Evolutionary conservation across 2,113 vertebrate genomes (phyloP).

Genomic region (Vulpes lagopus): DNA sequence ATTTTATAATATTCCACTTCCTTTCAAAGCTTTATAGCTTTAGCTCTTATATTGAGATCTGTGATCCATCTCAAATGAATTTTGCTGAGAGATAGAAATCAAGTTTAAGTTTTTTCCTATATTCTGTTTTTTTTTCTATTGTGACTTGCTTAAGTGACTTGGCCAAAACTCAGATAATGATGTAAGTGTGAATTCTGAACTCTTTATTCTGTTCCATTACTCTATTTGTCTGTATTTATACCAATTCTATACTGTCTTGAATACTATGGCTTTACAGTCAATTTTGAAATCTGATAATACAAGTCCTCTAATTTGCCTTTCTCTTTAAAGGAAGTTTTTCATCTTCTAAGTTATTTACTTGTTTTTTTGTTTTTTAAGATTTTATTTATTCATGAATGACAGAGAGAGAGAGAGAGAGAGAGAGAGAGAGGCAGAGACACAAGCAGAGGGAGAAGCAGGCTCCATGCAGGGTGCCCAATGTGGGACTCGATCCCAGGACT

Average conservation of each 20-base stretch:
- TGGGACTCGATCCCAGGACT: too few relatives aligned
- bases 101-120: neutral
- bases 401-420: too few relatives aligned
- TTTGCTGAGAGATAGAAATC: conserved; percentile 24
- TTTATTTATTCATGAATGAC: too few relatives aligned
- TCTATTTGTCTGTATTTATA: neutral
- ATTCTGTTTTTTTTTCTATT: neutral
- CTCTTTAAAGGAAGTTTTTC: conserved; percentile 24
- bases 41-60: neutral
- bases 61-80: neutral
- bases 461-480: too few relatives aligned
- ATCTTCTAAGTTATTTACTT: neutral
- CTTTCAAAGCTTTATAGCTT: neutral
- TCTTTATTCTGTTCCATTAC: neutral
- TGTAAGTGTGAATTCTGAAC: neutral
- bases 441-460: too few relatives aligned
- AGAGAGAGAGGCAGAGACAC: too few relatives aligned
- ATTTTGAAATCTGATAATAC: neutral
- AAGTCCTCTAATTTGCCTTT: neutral
- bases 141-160: neutral
- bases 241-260: neutral
- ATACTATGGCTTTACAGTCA: neutral
- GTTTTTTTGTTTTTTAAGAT: too few relatives aligned
- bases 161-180: neutral
- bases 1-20: neutral